Percentiles rank a stretch among this genome's conserved stretches.
Conservation (phyloP, 1,140 invertebrate genomes). For the Periplaneta americana region DNA sequence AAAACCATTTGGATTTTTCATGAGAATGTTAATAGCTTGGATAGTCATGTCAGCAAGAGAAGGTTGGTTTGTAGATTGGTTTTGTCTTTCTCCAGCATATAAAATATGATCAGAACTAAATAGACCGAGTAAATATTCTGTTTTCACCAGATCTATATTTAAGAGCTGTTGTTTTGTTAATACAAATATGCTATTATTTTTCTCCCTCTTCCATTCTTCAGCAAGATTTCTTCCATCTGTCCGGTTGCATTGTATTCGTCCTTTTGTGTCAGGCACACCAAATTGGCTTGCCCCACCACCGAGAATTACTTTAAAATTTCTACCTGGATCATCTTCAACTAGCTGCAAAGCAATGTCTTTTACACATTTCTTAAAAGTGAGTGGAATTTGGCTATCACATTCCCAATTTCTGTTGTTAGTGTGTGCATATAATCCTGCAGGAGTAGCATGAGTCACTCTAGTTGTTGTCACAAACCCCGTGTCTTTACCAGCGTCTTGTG, state of each 20-base stretch:
- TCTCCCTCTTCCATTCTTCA: constrained; percentile 41
- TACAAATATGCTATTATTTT: neutral
- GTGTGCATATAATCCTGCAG: constrained; percentile 65
- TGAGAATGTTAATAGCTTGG: neutral
- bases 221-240: constrained; percentile 51
- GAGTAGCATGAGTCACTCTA: constrained; percentile 73
- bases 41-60: constrained; percentile 10
- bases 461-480: constrained; percentile 74
- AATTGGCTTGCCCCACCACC: constrained; percentile 50
- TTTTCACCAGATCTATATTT: constrained; percentile 21
- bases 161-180: neutral
- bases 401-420: constrained; percentile 62
- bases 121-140: constrained; percentile 40
- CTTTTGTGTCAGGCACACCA: constrained; percentile 24
- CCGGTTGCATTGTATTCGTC: constrained; percentile 33
- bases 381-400: constrained; percentile 48
- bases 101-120: constrained; percentile 1
- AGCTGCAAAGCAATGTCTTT: constrained; percentile 57
- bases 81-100: neutral
- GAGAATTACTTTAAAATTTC: constrained; percentile 41
- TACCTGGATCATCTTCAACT: constrained; percentile 50
- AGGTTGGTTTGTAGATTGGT: neutral
- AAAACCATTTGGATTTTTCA: neutral
- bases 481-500: constrained; percentile 57
- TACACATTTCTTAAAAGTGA: constrained; percentile 33